Evolutionary conservation across 2,888 invertebrate genomes (phyloP).

Genomic region (Auanema freiburgensis): DNA sequence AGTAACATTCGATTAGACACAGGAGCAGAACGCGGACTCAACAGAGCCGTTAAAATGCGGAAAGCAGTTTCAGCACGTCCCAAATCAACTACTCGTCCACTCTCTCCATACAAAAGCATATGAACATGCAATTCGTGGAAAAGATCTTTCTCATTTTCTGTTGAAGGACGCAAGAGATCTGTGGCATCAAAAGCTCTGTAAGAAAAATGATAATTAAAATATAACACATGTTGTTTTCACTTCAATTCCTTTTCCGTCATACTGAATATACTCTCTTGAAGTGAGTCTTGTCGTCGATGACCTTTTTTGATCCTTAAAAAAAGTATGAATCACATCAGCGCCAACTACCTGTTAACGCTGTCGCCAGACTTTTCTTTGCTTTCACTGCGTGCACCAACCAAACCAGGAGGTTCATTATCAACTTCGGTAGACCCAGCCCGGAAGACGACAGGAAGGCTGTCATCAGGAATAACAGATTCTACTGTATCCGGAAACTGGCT

Average conservation of each 20-base stretch:
- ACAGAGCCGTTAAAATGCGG: conserved; percentile 53
- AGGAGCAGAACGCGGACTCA: conserved; percentile 44
- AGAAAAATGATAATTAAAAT: background rate
- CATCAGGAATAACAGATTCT: background rate
- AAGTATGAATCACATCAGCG: too few species aligned
- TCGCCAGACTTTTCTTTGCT: conserved; percentile 14
- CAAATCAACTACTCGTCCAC: conserved; percentile 49
- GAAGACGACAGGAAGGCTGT: too few species aligned
- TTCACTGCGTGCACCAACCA: background rate
- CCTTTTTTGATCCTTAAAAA: conserved; percentile 36
- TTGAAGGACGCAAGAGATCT: conserved; percentile 37
- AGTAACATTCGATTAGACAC: conserved; percentile 52
- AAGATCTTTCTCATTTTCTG: conserved; percentile 48
- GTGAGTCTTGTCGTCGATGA: conserved; percentile 57
- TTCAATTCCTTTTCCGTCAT: conserved; percentile 41
- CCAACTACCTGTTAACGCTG: conserved; percentile 5
- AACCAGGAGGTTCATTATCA: conserved; percentile 3
- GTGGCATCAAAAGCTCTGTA: conserved; percentile 42
- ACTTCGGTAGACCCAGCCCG: background rate
- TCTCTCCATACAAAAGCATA: conserved; percentile 72
- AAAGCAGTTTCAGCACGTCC: conserved; percentile 59
- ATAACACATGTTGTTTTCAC: too few species aligned
- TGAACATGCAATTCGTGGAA: conserved; percentile 82
- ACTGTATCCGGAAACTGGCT: conserved; percentile 8
- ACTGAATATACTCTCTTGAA: conserved; percentile 58